Evolutionary conservation across 2,888 invertebrate species (phyloP).

Genomic region (Lepidocyrtinus sp.): DNA sequence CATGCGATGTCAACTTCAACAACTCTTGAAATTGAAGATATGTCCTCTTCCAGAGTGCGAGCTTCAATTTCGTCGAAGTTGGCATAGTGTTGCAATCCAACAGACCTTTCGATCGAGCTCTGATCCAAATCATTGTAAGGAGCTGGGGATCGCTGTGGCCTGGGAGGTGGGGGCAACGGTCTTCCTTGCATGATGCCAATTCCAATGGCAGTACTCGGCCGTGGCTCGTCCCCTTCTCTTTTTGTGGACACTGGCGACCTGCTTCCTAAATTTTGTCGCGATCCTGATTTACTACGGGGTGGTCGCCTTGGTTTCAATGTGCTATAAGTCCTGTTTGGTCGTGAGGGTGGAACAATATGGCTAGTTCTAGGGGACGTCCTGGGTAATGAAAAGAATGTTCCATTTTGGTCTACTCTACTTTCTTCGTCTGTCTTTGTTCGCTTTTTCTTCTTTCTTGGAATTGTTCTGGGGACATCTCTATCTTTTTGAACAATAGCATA

Average conservation of each 20-base stretch:
- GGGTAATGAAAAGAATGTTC: conserved; percentile 64
- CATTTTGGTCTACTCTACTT: not conserved
- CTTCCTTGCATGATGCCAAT: conserved; percentile 81
- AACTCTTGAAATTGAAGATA: conserved; percentile 18
- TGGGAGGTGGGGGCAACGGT: conserved; percentile 88
- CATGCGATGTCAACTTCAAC: conserved; percentile 77
- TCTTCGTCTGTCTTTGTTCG: conserved; percentile 25
- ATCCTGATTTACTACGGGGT: conserved; percentile 64
- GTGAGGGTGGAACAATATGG: conserved; percentile 66
- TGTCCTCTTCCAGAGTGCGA: conserved; percentile 44
- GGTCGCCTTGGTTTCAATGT: conserved; percentile 69
- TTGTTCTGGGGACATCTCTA: conserved; percentile 57
- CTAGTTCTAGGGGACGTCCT: conserved; percentile 39
- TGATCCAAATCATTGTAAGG: conserved; percentile 66
- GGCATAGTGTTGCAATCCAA: conserved; percentile 67
- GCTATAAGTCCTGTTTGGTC: conserved; percentile 68
- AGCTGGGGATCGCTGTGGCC: conserved; percentile 75
- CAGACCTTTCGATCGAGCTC: conserved; percentile 61
- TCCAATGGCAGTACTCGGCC: conserved; percentile 56
- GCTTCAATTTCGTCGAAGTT: conserved; percentile 62
- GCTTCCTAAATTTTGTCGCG: conserved; percentile 35
- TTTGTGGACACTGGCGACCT: conserved; percentile 19
- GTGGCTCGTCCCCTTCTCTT: conserved; percentile 24
- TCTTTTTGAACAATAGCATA: conserved; percentile 68
- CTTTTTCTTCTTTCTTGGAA: conserved; percentile 64